Percentiles rank a stretch among this genome's conserved stretches.
phyloP scores from a whole-genome alignment of 2,888 invertebrate species.

The Leptopilina syphax region DNA sequence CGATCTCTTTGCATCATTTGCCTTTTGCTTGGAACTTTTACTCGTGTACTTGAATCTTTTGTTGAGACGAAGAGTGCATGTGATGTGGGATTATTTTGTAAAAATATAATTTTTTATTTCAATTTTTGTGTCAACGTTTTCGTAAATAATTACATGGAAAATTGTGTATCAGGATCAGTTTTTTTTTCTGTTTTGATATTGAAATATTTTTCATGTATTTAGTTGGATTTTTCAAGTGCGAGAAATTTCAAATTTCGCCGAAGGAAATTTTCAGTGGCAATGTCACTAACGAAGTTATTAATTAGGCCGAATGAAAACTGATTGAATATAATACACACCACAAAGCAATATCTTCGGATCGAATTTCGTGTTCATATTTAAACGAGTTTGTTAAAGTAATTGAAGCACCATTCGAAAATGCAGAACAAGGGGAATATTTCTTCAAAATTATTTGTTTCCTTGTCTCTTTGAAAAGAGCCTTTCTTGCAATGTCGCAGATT shows the following conservation, averaged over 20 bases:
- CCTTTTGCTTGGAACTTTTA: conserved; percentile 8
- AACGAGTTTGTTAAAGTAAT: conserved; percentile 1
- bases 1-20: conserved; percentile 17
- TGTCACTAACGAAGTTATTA: conserved; percentile 19
- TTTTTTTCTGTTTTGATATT: background rate
- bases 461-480: background rate
- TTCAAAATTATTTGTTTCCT: background rate
- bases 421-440: conserved; percentile 3
- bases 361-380: conserved; percentile 13
- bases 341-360: conserved; percentile 7
- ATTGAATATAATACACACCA: conserved; percentile 2
- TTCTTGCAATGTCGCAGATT: no score
- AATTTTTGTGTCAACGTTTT: no score
- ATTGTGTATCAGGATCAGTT: no score
- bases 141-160: background rate
- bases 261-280: background rate
- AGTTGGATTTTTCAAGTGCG: background rate
- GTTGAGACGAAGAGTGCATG: background rate
- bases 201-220: background rate
- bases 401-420: background rate
- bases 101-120: no score
- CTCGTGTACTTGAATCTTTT: background rate
- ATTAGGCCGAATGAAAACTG: conserved; percentile 22
- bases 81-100: background rate
- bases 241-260: background rate